Evolutionary conservation across 2,113 vertebrate genomes (phyloP), one percentile per base, ranked within the genome.

Genomic region (Leiothrix lutea): DNA sequence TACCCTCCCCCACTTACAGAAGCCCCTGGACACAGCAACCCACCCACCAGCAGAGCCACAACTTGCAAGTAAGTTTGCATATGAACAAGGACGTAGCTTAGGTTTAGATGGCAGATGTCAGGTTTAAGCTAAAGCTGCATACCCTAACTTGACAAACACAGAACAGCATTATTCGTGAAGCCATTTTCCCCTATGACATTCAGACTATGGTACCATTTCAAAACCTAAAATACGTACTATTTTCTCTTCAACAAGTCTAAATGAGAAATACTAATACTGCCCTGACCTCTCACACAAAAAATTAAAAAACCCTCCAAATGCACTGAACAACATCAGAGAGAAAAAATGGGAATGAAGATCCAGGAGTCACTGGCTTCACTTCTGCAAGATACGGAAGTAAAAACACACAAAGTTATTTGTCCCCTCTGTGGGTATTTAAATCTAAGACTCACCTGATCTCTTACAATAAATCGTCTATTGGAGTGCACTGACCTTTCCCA

Each of bases 61-160:
- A 56, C 35, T 2, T 38, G 8, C 42, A 56, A 40, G 24, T 29
- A 15, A 62, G 8, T 12, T 22, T 25, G 7, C 19, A 21, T 57
- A 12, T 20, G 45, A 75, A 45, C 0, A 0, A 14, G 19, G 47
- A 14, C 44, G 70, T 19, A 57, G 36, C 58, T 38, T 38, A 15
- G 22, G 33, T 57, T 57, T 35, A 60, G 35, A 26, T 38, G 51
- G 28, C 14, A 80, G 38, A 12, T 6, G 4, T 13, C 31, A 62
- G 44, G 35, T 58, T 69, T 40, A 66, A 77, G 28, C 20, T 58
- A 26, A 56, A 72, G 19, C 21, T 36, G 26, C 40, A 92, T 51
- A 67, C 7, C 12, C 57, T 36, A 48, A 50, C 10, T 44, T 40
- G 24, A 42, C 62, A 72, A 85, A 67, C 44, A 47, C 8, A 40